Evolutionary conservation across 1,140 invertebrate species (phyloP), one percentile per base, ranked within the genome.

Genomic region (Agrilus planipennis): DNA sequence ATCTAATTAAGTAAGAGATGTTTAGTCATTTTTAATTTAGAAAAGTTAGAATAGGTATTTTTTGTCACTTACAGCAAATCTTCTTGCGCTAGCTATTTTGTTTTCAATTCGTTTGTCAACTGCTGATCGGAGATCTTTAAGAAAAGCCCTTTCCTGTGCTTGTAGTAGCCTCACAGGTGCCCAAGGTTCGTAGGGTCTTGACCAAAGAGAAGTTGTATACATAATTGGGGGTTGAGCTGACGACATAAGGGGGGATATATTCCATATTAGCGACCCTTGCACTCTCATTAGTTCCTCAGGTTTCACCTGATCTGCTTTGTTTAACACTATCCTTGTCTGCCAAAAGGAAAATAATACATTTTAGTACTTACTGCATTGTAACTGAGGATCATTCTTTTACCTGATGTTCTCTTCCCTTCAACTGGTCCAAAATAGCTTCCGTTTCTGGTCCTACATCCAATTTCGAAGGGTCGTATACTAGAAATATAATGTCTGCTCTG

Each of bases 401-500:
- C 70, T 89, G 86, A 53, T 83, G 81, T 65, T 94, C 89, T 47
- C 88, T 76, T 54, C 90, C 90, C 65, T 93, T 92, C 9, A 93
- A 75, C 60, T 91, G 87, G 61, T 91, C 86, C 36, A 93, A 74
- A 57, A 92, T 88, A 43, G 87, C 87, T 69, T 93, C 89, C 34
- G 91, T 88, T 68, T 94, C 89, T 34, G 86, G 84, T 40, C 90
- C 89, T 39, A 94, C 87, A 61, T 95, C 90, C 44, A 96, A 72
- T 68, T 95, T 94, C 7, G 86, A 82, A 34, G 90, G 89, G 67
- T 96, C 91, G 58, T 95, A 95, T 3, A 94, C 83, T 30, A 95
- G 71, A 63, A 94, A 92, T 59, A 95, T 92, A 39, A 93, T 83
- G 62, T 94, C 90, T 9, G 89, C 89, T 44, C 90, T 75, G 61